Evolutionary conservation across 2,113 vertebrate species (phyloP), one percentile per base, ranked within the genome.

Genomic region (Otis tarda): DNA sequence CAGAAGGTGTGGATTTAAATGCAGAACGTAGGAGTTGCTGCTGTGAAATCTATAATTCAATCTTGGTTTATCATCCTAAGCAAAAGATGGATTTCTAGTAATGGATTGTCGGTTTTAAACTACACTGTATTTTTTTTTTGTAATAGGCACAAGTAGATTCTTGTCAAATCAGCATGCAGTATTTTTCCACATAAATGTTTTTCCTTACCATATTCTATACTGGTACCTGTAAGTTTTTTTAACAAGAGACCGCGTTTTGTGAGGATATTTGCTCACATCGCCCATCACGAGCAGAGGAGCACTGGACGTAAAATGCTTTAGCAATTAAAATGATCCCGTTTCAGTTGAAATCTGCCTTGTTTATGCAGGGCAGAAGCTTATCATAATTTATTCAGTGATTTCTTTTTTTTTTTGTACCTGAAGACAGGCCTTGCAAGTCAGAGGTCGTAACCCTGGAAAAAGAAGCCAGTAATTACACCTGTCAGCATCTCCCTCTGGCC

Each of bases 1-100:
- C 76, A 95, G 78, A 94, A 95, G 55, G 78, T 80, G 61, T 47
- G 68, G 45, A 77, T 93, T 94, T 76, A 87, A 90, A 96, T 16
- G 59, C 53, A 50, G 61, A 94, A 64, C 13, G 61, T 41, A 61
- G 12, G 63, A 75, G 68, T 12, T 89, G 85, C 79, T 95, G 56
- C 74, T 82, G 69, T 49, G 73, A 87, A 70, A 96, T 93, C 97
- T 97, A 61, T 93, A 97, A 97, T 94, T 96, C 93, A 96, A 96
- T 97, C 93, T 97, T 77, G 91, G 88, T 96, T 97, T 97, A 97
- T 91, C 93, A 94, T 78, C 63, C 89, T 63, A 53, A 90, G 83
- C 53, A 89, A 97, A 93, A 91, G 87, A 84, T 84, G 93, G 94
- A 81, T 96, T 96, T 95, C 71, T 82, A 76, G 91, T 88, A 95